phyloP scores from a whole-genome alignment of 2,888 invertebrate genomes.

The Caenorhabditis doughertyi region DNA sequence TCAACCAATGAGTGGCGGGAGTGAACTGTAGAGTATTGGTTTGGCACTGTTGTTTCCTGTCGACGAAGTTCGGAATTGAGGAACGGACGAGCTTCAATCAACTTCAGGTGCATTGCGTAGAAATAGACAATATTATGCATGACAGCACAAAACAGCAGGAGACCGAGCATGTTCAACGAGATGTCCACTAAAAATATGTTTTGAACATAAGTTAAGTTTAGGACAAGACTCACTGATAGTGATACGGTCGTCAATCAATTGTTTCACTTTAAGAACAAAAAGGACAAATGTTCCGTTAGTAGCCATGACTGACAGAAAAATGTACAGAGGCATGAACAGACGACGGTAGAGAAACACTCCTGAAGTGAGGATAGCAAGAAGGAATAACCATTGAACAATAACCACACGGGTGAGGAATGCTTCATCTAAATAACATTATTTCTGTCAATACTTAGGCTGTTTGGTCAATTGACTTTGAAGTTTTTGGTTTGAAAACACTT shows the following conservation, averaged over 20 bases:
- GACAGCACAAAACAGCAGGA: conserved; percentile 46
- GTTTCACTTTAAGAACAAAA: conserved; percentile 48
- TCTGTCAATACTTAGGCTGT: too few species aligned
- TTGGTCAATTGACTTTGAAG: too few species aligned
- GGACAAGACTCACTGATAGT: conserved; percentile 33
- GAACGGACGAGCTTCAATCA: conserved; percentile 26
- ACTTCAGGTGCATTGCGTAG: conserved; percentile 54
- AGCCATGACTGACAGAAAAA: conserved; percentile 47
- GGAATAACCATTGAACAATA: conserved; percentile 47
- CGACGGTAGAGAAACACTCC: conserved; percentile 51
- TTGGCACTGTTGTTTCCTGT: conserved; percentile 1
- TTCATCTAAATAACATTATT: conserved; percentile 42
- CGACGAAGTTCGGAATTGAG: neutral
- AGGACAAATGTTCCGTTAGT: conserved; percentile 49
- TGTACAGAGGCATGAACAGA: conserved; percentile 60
- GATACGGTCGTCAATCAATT: conserved; percentile 38
- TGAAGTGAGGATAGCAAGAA: conserved; percentile 22
- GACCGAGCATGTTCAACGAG: conserved; percentile 53
- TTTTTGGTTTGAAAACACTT: too few species aligned
- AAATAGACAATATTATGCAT: conserved; percentile 53
- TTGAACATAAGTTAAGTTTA: too few species aligned
- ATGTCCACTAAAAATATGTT: conserved; percentile 56
- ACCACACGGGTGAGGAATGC: conserved; percentile 50
- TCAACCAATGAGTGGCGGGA: neutral
- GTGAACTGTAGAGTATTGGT: conserved; percentile 36